Evolutionary conservation across 2,113 vertebrate species (phyloP).

Genomic region (Gnathonemus longibarbis): DNA sequence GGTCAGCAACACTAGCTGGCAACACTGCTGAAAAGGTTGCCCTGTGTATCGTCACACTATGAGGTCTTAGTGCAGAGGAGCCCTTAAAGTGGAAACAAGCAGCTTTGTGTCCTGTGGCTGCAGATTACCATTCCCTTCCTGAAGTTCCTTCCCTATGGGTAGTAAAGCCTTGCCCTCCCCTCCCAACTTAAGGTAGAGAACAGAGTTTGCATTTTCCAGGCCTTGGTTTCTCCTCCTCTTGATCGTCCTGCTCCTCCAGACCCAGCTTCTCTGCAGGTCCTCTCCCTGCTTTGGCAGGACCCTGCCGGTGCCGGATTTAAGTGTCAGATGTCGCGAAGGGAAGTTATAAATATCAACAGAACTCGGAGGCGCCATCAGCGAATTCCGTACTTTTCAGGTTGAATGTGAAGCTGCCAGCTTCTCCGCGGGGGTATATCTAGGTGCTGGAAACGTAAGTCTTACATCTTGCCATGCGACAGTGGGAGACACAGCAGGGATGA

Average conservation of each 20-base stretch:
- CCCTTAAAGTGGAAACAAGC: not conserved
- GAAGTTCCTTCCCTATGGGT: not conserved
- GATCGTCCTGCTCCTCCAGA: not conserved
- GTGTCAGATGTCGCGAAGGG: not conserved
- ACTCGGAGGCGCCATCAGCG: not conserved
- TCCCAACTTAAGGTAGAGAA: not conserved
- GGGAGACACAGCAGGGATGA: not conserved
- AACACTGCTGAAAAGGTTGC: not conserved
- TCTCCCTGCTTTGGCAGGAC: not conserved
- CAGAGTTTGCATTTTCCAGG: not conserved
- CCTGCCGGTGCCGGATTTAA: not conserved
- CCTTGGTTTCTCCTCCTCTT: not conserved
- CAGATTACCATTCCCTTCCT: not conserved
- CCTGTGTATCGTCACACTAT: not conserved
- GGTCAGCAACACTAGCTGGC: not conserved
- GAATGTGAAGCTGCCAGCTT: not conserved
- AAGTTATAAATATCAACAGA: not conserved
- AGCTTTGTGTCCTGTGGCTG: not conserved
- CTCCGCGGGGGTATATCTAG: not conserved
- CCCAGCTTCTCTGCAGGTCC: not conserved
- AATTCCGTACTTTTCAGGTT: not conserved
- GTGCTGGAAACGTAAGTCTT: not conserved
- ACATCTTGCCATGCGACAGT: not conserved
- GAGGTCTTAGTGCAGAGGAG: not conserved
- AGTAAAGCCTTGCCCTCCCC: not conserved